Percentiles rank a stretch among this genome's conserved stretches.
Evolutionary conservation across 92 coral and sea anemone genomes (phyloP).

Genomic region (Virgularia gustaviana): DNA sequence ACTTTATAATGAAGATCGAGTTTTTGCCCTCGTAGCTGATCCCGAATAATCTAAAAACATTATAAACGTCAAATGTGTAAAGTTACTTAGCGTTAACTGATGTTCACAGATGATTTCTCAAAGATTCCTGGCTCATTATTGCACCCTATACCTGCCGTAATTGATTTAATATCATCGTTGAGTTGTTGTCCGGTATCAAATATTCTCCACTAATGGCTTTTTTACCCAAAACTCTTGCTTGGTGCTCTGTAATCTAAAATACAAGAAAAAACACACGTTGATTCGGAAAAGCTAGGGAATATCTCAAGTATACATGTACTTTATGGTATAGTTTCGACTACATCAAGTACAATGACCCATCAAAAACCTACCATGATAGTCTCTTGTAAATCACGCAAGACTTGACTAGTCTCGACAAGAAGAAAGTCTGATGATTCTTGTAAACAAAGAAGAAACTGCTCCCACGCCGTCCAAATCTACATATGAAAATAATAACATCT

Average conservation of each 20-base stretch:
- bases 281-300: neutral
- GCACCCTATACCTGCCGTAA: conserved; percentile 67
- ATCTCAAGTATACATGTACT: neutral
- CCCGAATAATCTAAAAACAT: too few species aligned
- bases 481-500: neutral
- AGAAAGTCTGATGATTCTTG: conserved; percentile 92
- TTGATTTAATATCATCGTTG: conserved; percentile 57
- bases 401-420: conserved; percentile 59
- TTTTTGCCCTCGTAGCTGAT: too few species aligned
- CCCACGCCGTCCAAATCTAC: conserved; percentile 95
- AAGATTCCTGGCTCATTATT: neutral
- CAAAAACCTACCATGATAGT: conserved; percentile 66
- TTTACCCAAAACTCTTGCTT: conserved; percentile 65
- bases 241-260: conserved; percentile 63
- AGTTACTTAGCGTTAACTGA: too few species aligned
- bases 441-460: conserved; percentile 71
- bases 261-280: neutral
- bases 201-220: conserved; percentile 71
- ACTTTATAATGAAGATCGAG: too few species aligned
- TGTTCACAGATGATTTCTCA: too few species aligned
- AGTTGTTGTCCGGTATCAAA: conserved; percentile 76
- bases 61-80: too few species aligned
- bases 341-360: too few species aligned
- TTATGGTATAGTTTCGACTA: neutral
- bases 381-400: conserved; percentile 64